Evolutionary conservation across 2,888 invertebrate species (phyloP).

Genomic region (Xanthia togata): DNA sequence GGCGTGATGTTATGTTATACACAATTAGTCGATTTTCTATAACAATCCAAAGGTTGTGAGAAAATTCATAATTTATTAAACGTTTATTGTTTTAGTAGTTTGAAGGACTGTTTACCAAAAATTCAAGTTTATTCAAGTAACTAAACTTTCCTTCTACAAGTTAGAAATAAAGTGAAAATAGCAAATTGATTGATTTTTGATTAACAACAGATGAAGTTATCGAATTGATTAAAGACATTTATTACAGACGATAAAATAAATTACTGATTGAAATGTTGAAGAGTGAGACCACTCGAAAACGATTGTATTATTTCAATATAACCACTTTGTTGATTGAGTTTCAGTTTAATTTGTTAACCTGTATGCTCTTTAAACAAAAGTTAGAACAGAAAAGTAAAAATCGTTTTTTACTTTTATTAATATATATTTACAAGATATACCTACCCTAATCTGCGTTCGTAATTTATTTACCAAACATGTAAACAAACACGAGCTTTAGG

Average conservation of each 20-base stretch:
- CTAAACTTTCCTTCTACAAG: slow-evolving; percentile 30
- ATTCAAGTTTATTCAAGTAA: slow-evolving; percentile 30
- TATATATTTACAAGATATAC: neutral
- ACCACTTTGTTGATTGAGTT: slow-evolving; percentile 28
- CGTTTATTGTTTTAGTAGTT: slow-evolving; percentile 12
- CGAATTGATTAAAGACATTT: slow-evolving; percentile 53
- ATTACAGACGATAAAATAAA: slow-evolving; percentile 46
- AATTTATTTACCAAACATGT: no score
- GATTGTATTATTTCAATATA: slow-evolving; percentile 44
- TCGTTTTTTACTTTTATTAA: neutral
- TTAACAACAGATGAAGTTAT: slow-evolving; percentile 55
- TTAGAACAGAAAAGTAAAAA: neutral
- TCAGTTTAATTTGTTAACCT: neutral
- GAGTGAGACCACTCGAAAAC: slow-evolving; percentile 42
- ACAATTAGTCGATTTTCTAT: neutral
- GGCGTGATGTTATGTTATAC: neutral
- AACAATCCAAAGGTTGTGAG: neutral
- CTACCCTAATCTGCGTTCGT: neutral
- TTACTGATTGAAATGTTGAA: slow-evolving; percentile 41
- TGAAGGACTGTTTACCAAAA: slow-evolving; percentile 34
- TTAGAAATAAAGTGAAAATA: slow-evolving; percentile 32
- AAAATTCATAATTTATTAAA: slow-evolving; percentile 15
- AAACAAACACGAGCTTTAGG: no score
- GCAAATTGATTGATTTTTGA: slow-evolving; percentile 55
- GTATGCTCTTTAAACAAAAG: neutral